These are phyloP conservation scores for Caranx ignobilis DNA, from an alignment of 2,113 vertebrate species.

Conservation along the genomic window DNA sequence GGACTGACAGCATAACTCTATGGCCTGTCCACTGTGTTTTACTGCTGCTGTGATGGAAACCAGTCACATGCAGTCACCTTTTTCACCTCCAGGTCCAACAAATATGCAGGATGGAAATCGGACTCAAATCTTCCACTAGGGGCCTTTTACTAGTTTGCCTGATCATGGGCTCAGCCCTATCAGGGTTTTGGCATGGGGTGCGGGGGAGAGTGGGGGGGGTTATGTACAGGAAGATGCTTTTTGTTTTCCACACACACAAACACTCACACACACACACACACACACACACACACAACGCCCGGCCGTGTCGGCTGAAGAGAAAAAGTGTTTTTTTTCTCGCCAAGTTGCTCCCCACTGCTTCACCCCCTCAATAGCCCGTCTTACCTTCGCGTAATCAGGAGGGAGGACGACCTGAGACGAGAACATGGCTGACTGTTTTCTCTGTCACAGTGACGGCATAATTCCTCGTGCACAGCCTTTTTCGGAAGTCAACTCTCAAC, in stretches of 20 bases:
- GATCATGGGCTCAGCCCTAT: constrained; percentile 50
- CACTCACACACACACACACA: constrained; percentile 12
- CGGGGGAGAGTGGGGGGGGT: not conserved
- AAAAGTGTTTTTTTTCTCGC: constrained; percentile 48
- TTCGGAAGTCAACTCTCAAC: constrained; percentile 51
- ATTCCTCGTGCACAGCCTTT: constrained; percentile 56
- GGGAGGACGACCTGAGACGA: constrained; percentile 47
- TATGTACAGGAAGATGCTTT: constrained; percentile 67
- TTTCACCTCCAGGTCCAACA: constrained; percentile 71
- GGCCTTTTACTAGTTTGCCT: constrained; percentile 76
- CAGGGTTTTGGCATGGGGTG: constrained; percentile 47
- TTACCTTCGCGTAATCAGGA: constrained; percentile 59
- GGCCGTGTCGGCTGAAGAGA: constrained; percentile 44
- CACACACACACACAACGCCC: constrained; percentile 19
- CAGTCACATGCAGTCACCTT: constrained; percentile 67
- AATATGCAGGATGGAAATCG: constrained; percentile 76
- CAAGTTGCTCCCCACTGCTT: constrained; percentile 40
- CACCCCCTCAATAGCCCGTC: constrained; percentile 49
- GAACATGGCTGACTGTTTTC: constrained; percentile 59
- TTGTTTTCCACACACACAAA: constrained; percentile 51
- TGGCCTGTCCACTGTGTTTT: constrained; percentile 83
- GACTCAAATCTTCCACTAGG: constrained; percentile 79
- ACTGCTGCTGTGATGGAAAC: constrained; percentile 76
- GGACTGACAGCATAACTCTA: constrained; percentile 79
- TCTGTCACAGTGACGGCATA: constrained; percentile 48